Evolutionary conservation across 53 echinoderm and acorn worm genomes (phyloP), one percentile per base, ranked within the genome.

Genomic region (Apostichopus leukothele): DNA sequence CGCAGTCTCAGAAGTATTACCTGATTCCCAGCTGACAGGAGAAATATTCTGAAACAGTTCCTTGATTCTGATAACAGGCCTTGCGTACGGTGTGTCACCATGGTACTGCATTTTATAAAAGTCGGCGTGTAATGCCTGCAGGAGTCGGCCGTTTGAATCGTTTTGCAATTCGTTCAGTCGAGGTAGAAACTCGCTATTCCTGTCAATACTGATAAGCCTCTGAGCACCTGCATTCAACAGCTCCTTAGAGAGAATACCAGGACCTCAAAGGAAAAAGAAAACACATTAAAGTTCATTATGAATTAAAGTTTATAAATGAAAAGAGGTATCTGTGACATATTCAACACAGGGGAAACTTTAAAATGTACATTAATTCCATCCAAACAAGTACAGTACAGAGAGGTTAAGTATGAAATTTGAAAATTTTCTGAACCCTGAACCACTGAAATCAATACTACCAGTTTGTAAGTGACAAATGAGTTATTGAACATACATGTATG

Each of bases 91-190:
- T 60, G 84, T 90, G 52, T 78, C 88, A 20, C 92, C 91, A 67
- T 90, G 92, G 90, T 89, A 94, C 74, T 92, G 96, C 88, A 93
- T 92, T 71, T 91, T 88, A 63, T 89, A 93, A 76, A 93, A 90
- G 85, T 96, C 93, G 11, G 91, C 96, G 76, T 93, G 91, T 66
- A 87, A 79, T 52, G 88, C 88, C 85, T 75, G 85, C 8, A 93
- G 78, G 10, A 90, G 21, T 1, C 88, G 84, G 6, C 60, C 60
- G 3, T 73, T 50, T 19, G 66, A 67, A 5, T 77, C 9, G 3
- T 90, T 68, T 50, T 55, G 39, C 11, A 96, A n/a, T 10, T 12
- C 50, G 23, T 88, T 78, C 7, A 94, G 86, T 16, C 78, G 27
- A 11, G 91, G 92, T 19, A 92, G 76, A 55, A 94, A 96, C 13